phyloP scores from a whole-genome alignment of 2,113 vertebrate species.

The Arizona elegans region DNA sequence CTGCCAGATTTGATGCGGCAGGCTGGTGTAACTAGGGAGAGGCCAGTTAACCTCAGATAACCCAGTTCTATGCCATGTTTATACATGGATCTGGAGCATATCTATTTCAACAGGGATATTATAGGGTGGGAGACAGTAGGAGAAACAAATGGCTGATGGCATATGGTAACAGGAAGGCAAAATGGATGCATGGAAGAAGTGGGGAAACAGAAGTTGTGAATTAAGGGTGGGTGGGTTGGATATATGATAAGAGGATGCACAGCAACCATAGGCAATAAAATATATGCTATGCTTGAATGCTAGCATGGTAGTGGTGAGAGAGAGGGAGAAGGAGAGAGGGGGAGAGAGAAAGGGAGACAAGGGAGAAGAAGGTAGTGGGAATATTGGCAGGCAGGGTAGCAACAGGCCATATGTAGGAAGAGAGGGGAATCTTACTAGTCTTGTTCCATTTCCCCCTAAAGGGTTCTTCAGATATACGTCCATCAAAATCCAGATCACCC shows the following conservation, averaged over 20 bases:
- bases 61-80: background rate
- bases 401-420: background rate
- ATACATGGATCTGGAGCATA: background rate
- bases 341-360: background rate
- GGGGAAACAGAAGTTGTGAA: background rate
- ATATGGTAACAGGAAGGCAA: background rate
- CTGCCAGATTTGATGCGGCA: background rate
- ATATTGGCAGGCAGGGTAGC: background rate
- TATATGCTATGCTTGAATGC: background rate
- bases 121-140: background rate
- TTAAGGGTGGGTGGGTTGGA: background rate
- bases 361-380: background rate
- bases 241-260: background rate
- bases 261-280: background rate
- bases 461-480: background rate
- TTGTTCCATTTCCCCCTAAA: background rate
- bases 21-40: background rate
- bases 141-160: background rate
- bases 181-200: background rate
- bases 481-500: background rate
- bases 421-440: background rate
- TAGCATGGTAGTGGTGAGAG: background rate
- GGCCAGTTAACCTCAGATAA: background rate
- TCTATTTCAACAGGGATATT: background rate
- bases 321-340: too few relatives aligned